Conservation (phyloP, 64 coral and sea anemone species). For the Stylophora pistillata region DNA sequence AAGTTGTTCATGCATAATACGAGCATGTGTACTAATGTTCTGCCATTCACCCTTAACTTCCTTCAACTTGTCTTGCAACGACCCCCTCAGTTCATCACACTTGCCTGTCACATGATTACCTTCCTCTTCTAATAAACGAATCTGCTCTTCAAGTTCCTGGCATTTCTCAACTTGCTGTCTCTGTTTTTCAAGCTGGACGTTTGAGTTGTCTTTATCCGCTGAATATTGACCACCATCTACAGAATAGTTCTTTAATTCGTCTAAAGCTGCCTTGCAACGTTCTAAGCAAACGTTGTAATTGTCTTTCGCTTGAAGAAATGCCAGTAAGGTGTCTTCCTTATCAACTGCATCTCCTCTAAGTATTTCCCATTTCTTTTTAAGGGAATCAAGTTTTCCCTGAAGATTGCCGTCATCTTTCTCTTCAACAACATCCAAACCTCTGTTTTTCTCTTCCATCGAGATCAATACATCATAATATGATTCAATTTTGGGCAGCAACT, state of each 20-base stretch:
- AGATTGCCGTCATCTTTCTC: neutral
- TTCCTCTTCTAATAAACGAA: constrained; percentile 26
- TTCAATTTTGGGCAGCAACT: neutral
- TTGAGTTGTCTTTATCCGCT: neutral
- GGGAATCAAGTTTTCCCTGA: constrained; percentile 14
- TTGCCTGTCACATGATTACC: neutral
- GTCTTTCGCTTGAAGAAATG: constrained; percentile 12
- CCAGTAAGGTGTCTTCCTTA: constrained; percentile 13
- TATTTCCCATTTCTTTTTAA: neutral
- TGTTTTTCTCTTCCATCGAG: neutral
- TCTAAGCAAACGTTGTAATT: neutral
- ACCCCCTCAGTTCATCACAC: constrained; percentile 15
- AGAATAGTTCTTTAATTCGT: neutral
- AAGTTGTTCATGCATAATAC: constrained; percentile 40
- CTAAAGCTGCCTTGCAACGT: constrained; percentile 8
- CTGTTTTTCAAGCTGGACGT: constrained; percentile 13
- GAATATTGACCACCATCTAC: constrained; percentile 8
- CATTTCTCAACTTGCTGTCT: constrained; percentile 20
- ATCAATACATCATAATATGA: neutral
- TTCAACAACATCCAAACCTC: neutral
- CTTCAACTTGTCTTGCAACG: constrained; percentile 41
- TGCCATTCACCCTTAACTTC: constrained; percentile 60
- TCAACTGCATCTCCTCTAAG: neutral
- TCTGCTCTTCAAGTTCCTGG: constrained; percentile 32
- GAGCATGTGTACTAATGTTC: constrained; percentile 4